Base-by-base conservation (phyloP, 2,888 invertebrate species). In the Sepioteuthis lessoniana region DNA sequence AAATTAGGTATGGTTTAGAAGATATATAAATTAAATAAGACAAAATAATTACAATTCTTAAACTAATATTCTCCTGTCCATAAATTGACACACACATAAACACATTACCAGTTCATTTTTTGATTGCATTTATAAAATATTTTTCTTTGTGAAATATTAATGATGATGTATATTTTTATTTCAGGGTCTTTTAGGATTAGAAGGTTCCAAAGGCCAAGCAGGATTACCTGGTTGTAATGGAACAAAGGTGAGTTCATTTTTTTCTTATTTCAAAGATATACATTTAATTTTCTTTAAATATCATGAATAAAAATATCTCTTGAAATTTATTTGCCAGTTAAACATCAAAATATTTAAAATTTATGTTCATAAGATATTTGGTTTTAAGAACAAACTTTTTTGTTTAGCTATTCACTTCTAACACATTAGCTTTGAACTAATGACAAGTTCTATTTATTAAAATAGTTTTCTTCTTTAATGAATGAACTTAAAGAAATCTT, bases 161-260 rank as follows among this genome's bases (percentile, higher is more conserved):
- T 76, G 31, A 5, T 21, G 21, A 5, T 7, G 21, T 5, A 2
- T 25, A 25, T 55, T 16, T 76, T n/a, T 94, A 93, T 95, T 95
- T 76, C 95, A 97, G 96, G 97, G 97, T 95, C 94, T 95, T 31
- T 95, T 95, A 92, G 97, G 97, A 35, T 94, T 96, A 42, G 96
- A 96, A 94, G 97, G 97, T 25, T 95, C 96, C 28, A 94, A 95
- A 19, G 97, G 97, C 93, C 95, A 96, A 16, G 94, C 94, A 47
- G 97, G 97, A 25, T 96, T 95, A 94, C 95, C 96, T 94, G 97
- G 97, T 91, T 97, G 97, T 94, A 97, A 97, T 96, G 97, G 97
- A 28, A 96, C 96, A 35, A 96, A 96, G 96, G 97, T 97, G 94
- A 94, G 94, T 93, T 21, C 76, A 38, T 47, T 76, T 91, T 37